Evolutionary conservation across 2,888 invertebrate genomes (phyloP), one percentile per base, ranked within the genome.

Genomic region (Rhagophthalmus giganteus): DNA sequence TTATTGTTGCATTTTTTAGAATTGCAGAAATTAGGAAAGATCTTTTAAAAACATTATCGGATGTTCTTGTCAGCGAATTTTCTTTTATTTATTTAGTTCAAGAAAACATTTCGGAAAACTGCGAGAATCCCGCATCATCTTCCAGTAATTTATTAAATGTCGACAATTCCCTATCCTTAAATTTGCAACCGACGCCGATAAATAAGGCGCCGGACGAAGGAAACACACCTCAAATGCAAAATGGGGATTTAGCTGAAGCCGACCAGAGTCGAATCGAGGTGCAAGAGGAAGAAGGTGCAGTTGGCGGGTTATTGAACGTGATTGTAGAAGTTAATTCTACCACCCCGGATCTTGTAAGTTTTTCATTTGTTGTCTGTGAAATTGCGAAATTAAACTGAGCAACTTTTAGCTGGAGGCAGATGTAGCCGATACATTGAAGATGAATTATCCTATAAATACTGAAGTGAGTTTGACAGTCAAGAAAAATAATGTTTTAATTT

Each of bases 231-330:
- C 79, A 79, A 59, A 81, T 81, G 69, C 80, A 82, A 54, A 85
- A 90, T 68, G 88, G 84, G 14, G 90, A 90, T 66, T 74, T 90
- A 57, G 88, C 89, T 0, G 90, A 90, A 73, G 89, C 89, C 6
- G 90, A 90, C 75, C 89, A 89, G 72, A 85, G 86, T 40, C 80
- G 86, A 60, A 79, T 76, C 41, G 70, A 66, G 32, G 62, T 68
- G 16, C 70, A 68, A 30, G 70, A 69, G 11, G 69, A 69, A 26
- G 73, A 73, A 48, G 75, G 74, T 8, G 74, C 74, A 1, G 74
- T 74, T n/a, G 74, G 74, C 8, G 75, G 75, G 1, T 54, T 70
- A 27, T 53, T 70, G 44, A 66, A 65, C 35, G 27, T 46, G 26
- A 40, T 54, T 8, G 39, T 30, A 1, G 58, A 55, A 13, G 27